phyloP scores from a whole-genome alignment of 2,113 vertebrate species.

The Callopanchax toddi region DNA sequence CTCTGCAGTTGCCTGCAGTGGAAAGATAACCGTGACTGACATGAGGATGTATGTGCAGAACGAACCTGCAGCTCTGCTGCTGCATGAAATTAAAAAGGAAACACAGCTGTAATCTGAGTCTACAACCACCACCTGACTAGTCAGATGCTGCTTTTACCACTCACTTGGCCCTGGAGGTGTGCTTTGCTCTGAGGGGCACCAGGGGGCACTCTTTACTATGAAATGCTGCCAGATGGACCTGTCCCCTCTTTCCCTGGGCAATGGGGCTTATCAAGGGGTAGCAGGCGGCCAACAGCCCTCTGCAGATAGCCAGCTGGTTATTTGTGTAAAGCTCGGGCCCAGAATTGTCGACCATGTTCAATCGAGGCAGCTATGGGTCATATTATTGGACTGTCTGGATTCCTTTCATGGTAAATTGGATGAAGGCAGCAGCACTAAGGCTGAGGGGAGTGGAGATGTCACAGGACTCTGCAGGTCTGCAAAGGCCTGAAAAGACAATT shows the following conservation, averaged over 20 bases:
- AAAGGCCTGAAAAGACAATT: constrained; percentile 43
- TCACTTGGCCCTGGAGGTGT: constrained; percentile 22
- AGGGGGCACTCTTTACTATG: constrained; percentile 68
- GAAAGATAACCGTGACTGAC: constrained; percentile 61
- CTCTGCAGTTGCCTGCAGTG: constrained; percentile 39
- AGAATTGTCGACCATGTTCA: constrained; percentile 43
- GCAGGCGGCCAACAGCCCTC: constrained; percentile 60
- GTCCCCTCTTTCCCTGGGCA: constrained; percentile 32
- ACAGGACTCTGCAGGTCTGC: constrained; percentile 46
- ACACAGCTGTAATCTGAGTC: constrained; percentile 35
- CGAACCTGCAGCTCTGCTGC: constrained; percentile 8
- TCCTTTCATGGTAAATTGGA: constrained; percentile 72
- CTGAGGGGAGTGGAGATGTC: constrained; percentile 61
- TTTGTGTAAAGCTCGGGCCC: constrained; percentile 49
- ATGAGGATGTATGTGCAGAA: constrained; percentile 28
- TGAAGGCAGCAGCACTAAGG: constrained; percentile 54
- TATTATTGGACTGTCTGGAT: constrained; percentile 58
- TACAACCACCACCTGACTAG: constrained; percentile 12
- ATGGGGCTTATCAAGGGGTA: constrained; percentile 66
- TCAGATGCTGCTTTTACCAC: background rate
- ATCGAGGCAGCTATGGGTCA: constrained; percentile 47
- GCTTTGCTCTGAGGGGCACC: constrained; percentile 37
- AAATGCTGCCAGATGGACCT: constrained; percentile 31
- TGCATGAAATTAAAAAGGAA: constrained; percentile 39
- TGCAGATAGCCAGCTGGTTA: constrained; percentile 54